Base-by-base conservation (phyloP, 2,113 vertebrate genomes). In the Pogonocichla stellata region DNA sequence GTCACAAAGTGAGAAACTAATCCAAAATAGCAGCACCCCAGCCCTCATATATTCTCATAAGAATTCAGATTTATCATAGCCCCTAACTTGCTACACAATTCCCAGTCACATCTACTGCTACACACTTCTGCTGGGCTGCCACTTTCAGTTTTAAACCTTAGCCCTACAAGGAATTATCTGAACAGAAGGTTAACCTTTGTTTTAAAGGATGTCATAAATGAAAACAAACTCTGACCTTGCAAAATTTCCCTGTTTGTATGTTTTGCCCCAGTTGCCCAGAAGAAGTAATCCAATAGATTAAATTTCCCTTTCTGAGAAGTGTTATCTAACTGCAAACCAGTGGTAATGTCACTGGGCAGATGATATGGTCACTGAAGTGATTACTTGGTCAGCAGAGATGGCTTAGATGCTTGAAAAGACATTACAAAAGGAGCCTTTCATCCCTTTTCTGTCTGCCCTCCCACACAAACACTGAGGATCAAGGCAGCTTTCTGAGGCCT, bases 241-340 rank as follows among this genome's bases (percentile, higher is more conserved):
- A 87, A 87, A 72, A 33, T 31, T 85, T 62, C 74, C 24, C 48
- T 65, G 33, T 88, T 92, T 86, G 38, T 90, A 36, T 47, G 70
- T 89, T 80, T 86, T 54, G 0, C 4, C 43, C 31, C 17, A 45
- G 6, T 81, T 71, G 57, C 79, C 51, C 29, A 56, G 28, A 60
- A 83, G 73, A 87, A 75, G 28, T 75, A 89, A 95, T 72, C 61
- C 42, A 42, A 12, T 1, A 84, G 92, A 92, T 93, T 86, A 86
- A 62, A 70, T 93, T 84, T 86, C 86, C 38, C 45, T 86, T 95
- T 92, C 92, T 79, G 73, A 91, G 86, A 93, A 93, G 73, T 8
- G 34, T 72, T 80, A 77, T 13, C 83, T 75, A 67, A 57, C 2
- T 9, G 19, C 47, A 92, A 92, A 67, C 12, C 43, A 73, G 17